phyloP scores from a whole-genome alignment of 2,888 invertebrate genomes.

The Amblyjoppa fuscipennis region DNA sequence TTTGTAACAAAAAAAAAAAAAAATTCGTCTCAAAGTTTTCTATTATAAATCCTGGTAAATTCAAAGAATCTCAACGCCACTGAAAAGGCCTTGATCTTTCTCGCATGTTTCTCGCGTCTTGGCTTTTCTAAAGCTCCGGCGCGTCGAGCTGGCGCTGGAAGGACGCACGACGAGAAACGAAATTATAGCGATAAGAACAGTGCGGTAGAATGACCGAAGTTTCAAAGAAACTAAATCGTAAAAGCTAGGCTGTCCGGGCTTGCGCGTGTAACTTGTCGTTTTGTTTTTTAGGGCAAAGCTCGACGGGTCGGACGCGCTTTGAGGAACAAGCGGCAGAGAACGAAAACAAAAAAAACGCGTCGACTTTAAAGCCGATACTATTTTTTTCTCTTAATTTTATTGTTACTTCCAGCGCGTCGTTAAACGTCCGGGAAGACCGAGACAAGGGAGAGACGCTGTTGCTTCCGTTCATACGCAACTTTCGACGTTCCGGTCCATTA shows the following conservation, averaged over 20 bases:
- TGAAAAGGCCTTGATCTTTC: too few species aligned
- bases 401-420: constrained; percentile 68
- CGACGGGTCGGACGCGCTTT: background rate
- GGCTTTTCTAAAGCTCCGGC: background rate
- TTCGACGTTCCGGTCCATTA: constrained; percentile 74
- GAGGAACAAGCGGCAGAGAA: constrained; percentile 19
- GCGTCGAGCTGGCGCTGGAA: background rate
- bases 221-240: constrained; percentile 6
- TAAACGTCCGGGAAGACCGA: constrained; percentile 67
- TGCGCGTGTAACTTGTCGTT: constrained; percentile 11
- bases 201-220: background rate
- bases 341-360: background rate
- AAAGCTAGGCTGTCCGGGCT: background rate
- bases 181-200: background rate
- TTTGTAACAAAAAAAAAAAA: too few species aligned
- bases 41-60: too few species aligned
- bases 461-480: constrained; percentile 72
- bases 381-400: background rate
- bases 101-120: background rate
- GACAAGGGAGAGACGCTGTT: constrained; percentile 8
- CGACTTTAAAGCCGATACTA: background rate
- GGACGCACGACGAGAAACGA: background rate
- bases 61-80: too few species aligned
- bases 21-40: too few species aligned
- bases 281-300: constrained; percentile 1